Evolutionary conservation across 2,113 vertebrate genomes (phyloP).

Genomic region (Aspiorhynchus laticeps): DNA sequence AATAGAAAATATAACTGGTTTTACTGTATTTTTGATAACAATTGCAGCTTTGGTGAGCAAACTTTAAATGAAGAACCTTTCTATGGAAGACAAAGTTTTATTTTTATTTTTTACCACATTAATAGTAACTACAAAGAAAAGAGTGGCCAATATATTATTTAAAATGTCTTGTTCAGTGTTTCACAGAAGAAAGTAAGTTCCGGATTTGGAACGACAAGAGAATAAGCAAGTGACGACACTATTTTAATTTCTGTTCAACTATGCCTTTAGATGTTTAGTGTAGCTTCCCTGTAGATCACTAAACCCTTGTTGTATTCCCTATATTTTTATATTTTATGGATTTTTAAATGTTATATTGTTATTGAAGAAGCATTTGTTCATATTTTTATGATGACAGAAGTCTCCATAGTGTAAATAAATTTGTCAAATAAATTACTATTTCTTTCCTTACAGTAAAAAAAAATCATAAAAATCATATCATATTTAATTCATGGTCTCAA

Average conservation of each 20-base stretch:
- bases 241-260: background rate
- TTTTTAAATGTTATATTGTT: background rate
- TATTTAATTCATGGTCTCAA: background rate
- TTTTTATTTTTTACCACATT: background rate
- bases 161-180: background rate
- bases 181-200: background rate
- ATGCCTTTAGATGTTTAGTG: background rate
- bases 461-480: background rate
- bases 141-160: background rate
- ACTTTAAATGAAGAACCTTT: background rate
- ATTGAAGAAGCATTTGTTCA: background rate
- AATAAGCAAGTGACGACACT: background rate
- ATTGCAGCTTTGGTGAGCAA: background rate
- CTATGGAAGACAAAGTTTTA: background rate
- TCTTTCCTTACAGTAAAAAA: background rate
- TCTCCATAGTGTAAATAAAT: background rate
- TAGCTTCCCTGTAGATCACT: background rate
- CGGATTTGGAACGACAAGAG: background rate
- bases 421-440: background rate
- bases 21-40: too few relatives aligned
- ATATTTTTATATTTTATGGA: background rate
- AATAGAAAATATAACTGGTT: too few relatives aligned
- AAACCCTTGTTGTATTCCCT: background rate
- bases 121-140: background rate
- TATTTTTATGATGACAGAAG: background rate